These are phyloP conservation scores for Apogon hyalosoma DNA, from an alignment of 2,797 vertebrate species.

Conservation along the genomic window DNA sequence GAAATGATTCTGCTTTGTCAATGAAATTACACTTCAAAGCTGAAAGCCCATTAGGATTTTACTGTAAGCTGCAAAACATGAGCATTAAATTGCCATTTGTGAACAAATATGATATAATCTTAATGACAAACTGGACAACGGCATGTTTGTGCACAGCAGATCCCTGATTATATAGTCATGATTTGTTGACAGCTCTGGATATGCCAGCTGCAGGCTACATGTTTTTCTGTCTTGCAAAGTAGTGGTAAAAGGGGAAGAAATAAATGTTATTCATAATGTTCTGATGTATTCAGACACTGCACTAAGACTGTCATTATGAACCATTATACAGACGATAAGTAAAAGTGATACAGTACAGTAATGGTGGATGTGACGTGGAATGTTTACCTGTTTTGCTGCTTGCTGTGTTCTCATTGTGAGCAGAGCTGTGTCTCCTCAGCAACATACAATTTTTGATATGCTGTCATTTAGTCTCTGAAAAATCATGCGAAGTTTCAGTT, in stretches of 20 bases:
- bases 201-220: slow-evolving; percentile 32
- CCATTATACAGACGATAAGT: slow-evolving; percentile 44
- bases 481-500: slow-evolving; percentile 66
- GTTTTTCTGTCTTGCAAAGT: slow-evolving; percentile 30
- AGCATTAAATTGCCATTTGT: slow-evolving; percentile 70
- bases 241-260: slow-evolving; percentile 21
- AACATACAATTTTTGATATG: slow-evolving; percentile 46
- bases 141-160: slow-evolving; percentile 46
- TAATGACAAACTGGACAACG: slow-evolving; percentile 63
- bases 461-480: slow-evolving; percentile 62
- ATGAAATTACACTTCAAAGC: slow-evolving; percentile 65
- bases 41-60: slow-evolving; percentile 58
- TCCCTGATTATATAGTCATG: slow-evolving; percentile 54
- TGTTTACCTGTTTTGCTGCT: slow-evolving; percentile 37
- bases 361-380: slow-evolving; percentile 41
- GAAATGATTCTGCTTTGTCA: slow-evolving; percentile 50
- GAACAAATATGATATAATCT: slow-evolving; percentile 67
- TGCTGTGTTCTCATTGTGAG: slow-evolving; percentile 44
- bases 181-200: slow-evolving; percentile 45
- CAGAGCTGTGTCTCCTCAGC: slow-evolving; percentile 26
- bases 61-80: slow-evolving; percentile 65
- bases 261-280: slow-evolving; percentile 50
- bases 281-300: slow-evolving; percentile 48
- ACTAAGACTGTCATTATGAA: slow-evolving; percentile 47
- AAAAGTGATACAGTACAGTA: slow-evolving; percentile 28